These are phyloP conservation scores for Chaenocephalus aceratus DNA, from an alignment of 2,113 vertebrate genomes.

Conservation along the genomic window DNA sequence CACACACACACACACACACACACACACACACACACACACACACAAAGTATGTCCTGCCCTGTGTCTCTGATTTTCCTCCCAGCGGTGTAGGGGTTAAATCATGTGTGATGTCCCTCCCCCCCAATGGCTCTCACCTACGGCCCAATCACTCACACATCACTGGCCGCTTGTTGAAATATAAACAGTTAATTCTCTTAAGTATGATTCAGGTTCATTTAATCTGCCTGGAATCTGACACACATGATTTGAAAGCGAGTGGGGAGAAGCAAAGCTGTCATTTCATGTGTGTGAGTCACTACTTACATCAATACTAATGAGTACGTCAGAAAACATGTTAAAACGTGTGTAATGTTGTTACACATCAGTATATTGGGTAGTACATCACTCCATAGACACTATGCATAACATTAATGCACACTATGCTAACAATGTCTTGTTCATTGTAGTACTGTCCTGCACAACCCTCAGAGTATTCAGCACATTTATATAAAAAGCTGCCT, in stretches of 20 bases:
- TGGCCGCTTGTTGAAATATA: slow-evolving; percentile 15
- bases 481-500: too few species aligned
- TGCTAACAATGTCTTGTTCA: too few species aligned
- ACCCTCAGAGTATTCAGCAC: too few species aligned
- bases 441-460: too few species aligned
- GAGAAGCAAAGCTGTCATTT: neutral
- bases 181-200: slow-evolving; percentile 14
- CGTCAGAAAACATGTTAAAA: neutral
- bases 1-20: neutral
- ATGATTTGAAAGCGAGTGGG: neutral
- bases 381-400: too few species aligned
- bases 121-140: slow-evolving; percentile 30
- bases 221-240: neutral
- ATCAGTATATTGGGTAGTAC: too few species aligned
- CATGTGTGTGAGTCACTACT: neutral
- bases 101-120: slow-evolving; percentile 43
- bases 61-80: slow-evolving; percentile 14
- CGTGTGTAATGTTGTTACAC: too few species aligned
- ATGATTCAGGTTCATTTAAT: neutral
- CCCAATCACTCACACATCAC: slow-evolving; percentile 16
- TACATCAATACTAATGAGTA: slow-evolving; percentile 4
- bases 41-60: neutral
- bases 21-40: neutral
- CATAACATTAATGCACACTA: too few species aligned
- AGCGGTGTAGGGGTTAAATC: slow-evolving; percentile 48